Conservation (phyloP, 2,113 vertebrate species). For the Macquaria australasica region DNA sequence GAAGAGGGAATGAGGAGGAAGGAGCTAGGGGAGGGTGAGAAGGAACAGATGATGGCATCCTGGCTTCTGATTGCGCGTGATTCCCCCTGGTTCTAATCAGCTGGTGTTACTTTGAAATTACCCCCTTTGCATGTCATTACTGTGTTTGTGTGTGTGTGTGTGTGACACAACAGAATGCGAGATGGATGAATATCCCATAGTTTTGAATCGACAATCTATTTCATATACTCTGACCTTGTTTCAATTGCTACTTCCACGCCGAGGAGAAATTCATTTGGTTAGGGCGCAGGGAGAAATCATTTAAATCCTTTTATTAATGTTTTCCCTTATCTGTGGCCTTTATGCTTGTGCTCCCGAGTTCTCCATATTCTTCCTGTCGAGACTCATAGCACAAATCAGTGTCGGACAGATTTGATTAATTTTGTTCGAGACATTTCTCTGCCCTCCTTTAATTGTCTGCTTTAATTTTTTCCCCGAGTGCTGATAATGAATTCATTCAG, state of each 20-base stretch:
- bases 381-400: slow-evolving; percentile 29
- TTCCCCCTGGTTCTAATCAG: slow-evolving; percentile 69
- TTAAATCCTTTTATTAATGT: slow-evolving; percentile 26
- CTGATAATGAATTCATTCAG: slow-evolving; percentile 55
- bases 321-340: slow-evolving; percentile 39
- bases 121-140: slow-evolving; percentile 68
- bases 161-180: slow-evolving; percentile 11
- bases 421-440: slow-evolving; percentile 37
- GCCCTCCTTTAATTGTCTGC: slow-evolving; percentile 59
- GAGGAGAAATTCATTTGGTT: slow-evolving; percentile 35
- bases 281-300: slow-evolving; percentile 2
- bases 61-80: slow-evolving; percentile 57
- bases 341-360: not conserved
- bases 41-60: slow-evolving; percentile 64
- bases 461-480: slow-evolving; percentile 40
- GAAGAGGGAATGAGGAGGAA: slow-evolving; percentile 14
- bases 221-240: slow-evolving; percentile 46
- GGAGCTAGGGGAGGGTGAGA: slow-evolving; percentile 7
- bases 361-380: slow-evolving; percentile 22
- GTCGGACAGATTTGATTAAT: slow-evolving; percentile 47
- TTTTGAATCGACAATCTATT: slow-evolving; percentile 28
- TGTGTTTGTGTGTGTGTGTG: slow-evolving; percentile 30
- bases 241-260: slow-evolving; percentile 4
- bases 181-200: slow-evolving; percentile 28
- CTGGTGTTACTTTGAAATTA: slow-evolving; percentile 66